phyloP scores from a whole-genome alignment of 2,888 invertebrate species.

The Epinotia ramella region DNA sequence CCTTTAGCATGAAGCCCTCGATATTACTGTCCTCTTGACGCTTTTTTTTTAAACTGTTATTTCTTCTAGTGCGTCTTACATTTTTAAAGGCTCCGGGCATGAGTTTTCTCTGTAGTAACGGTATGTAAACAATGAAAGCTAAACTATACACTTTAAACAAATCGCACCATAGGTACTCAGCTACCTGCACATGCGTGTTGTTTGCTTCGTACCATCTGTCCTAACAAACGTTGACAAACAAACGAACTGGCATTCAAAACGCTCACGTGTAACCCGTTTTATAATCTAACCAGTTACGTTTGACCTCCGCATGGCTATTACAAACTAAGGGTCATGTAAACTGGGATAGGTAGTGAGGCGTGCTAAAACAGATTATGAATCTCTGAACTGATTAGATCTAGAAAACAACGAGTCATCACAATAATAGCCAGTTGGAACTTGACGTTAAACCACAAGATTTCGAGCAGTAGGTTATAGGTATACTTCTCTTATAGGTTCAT shows the following conservation, averaged over 20 bases:
- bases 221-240: conserved; percentile 15
- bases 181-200: not conserved
- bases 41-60: not conserved
- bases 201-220: conserved; percentile 14
- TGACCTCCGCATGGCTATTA: not conserved
- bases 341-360: not conserved
- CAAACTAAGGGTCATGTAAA: not conserved
- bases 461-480: too few species aligned
- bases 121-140: not conserved
- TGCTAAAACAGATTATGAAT: not conserved
- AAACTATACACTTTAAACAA: not conserved
- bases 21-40: not conserved
- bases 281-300: not conserved
- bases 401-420: not conserved
- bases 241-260: not conserved
- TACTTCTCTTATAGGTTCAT: too few species aligned
- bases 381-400: not conserved
- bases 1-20: too few species aligned
- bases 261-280: not conserved
- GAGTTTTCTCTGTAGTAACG: not conserved
- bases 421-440: not conserved
- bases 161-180: not conserved
- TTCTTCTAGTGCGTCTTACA: too few species aligned
- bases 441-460: not conserved
- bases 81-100: not conserved